Evolutionary conservation across 2,888 invertebrate species (phyloP).

Genomic region (Tethea ocularis): DNA sequence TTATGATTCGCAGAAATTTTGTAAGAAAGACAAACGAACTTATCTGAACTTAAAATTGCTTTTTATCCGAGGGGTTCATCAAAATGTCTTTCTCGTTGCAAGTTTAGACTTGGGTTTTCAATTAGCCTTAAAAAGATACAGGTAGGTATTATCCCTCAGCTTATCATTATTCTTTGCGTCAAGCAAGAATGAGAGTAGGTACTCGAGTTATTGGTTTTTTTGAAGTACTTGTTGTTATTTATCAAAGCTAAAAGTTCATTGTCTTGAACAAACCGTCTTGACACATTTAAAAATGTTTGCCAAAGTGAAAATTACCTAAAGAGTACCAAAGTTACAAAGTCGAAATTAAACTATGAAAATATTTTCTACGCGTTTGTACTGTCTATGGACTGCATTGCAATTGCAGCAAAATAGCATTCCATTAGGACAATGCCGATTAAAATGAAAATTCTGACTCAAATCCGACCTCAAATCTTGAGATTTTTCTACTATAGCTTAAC

Average conservation of each 20-base stretch:
- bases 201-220: background rate
- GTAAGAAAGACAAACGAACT: background rate
- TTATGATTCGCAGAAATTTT: background rate
- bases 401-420: too few species aligned
- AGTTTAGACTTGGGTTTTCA: constrained; percentile 2
- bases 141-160: background rate
- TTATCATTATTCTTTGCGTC: background rate
- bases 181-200: background rate
- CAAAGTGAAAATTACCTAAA: background rate
- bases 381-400: too few species aligned
- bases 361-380: too few species aligned
- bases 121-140: constrained; percentile 2
- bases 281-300: background rate
- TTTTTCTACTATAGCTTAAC: too few species aligned
- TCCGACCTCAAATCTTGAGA: too few species aligned
- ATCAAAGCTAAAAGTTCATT: background rate
- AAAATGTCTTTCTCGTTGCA: background rate
- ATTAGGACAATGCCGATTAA: too few species aligned
- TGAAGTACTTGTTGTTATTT: background rate
- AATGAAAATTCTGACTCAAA: too few species aligned
- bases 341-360: too few species aligned
- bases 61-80: background rate
- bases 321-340: too few species aligned
- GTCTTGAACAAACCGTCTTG: background rate
- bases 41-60: background rate